Evolutionary conservation across 1,140 invertebrate genomes (phyloP).

Genomic region (Aphaenogaster floridana): DNA sequence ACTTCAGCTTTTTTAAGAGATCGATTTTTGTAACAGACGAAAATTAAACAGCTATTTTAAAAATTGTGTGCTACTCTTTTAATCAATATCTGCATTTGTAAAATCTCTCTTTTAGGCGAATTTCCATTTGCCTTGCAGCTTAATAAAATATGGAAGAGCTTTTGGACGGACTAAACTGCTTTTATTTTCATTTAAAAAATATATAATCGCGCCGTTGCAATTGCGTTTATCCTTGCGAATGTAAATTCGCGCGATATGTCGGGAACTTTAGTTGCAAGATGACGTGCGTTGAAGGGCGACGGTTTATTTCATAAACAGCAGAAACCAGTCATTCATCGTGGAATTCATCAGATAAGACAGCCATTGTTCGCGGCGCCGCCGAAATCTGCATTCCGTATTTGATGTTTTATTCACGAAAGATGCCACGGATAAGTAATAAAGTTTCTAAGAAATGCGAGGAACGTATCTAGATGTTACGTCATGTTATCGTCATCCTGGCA

Average conservation of each 20-base stretch:
- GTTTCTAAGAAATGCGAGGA: neutral
- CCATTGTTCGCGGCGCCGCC: neutral
- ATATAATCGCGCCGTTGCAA: neutral
- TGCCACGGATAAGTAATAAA: neutral
- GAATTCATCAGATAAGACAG: neutral
- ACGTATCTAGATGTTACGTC: neutral
- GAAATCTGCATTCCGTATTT: constrained; percentile 17
- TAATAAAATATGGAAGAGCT: neutral
- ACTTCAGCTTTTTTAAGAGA: neutral
- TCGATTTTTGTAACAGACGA: neutral
- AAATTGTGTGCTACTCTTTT: neutral
- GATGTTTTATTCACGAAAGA: neutral
- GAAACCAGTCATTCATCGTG: neutral
- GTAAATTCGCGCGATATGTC: constrained; percentile 16
- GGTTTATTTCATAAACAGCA: constrained; percentile 6
- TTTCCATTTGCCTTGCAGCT: neutral
- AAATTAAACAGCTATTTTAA: neutral
- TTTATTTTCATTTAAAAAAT: neutral
- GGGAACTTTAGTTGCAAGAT: neutral
- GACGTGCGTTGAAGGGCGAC: neutral
- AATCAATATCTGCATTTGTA: neutral
- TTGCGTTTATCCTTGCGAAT: neutral
- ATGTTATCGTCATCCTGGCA: neutral
- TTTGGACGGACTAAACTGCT: neutral
- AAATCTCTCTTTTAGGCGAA: neutral